Base-by-base conservation (phyloP, 2,888 invertebrate genomes). In the Rhabditophanes sp. region DNA sequence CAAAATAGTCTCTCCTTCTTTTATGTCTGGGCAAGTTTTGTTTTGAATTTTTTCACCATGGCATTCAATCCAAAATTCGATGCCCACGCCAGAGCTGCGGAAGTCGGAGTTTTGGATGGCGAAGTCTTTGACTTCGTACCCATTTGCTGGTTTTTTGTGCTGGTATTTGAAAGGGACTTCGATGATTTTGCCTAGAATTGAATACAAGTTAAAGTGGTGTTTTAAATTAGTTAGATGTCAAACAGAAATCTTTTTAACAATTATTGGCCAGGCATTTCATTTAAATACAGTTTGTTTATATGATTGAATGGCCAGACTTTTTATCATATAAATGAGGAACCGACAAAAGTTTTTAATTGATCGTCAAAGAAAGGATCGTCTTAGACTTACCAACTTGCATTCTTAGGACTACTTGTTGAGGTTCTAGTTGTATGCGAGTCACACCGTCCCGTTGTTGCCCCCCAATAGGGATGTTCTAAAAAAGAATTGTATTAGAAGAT, bases 81-180 rank as follows among this genome's bases (percentile, higher is more conserved):
- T 29, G 16, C 43, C 39, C 19, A 57, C 30, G 21, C 54, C 56
- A 6, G 41, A 25, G 2, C 44, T 45, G 11, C 30, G 33, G 25
- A 50, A 44, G 31, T 58, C 53, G 14, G 48, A 48, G 20, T 59
- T 62, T 38, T 50, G 50, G 26, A 62, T 50, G 21, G 37, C 40
- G 18, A 49, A 41, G 33, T 53, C 51, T 24, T 41, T 44, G 9
- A 47, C 44, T 21, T 51, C 46, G 25, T 38, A 30, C 3, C 44
- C 30, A 28, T 23, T 31, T 7, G 37, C 16, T 11, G 37, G 36
- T 8, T 25, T 20, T 34, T 37, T 35, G 39, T 61, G 61, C n/a
- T 54, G 39, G 26, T 61, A 61, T 16, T 47, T 49, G 41, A 61
- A 50, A 4, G 46, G 42, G n/a, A 59, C 53, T 8, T 40, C 42